These are phyloP conservation scores for Mayetiola destructor DNA, from an alignment of 2,888 invertebrate genomes.

Conservation along the genomic window DNA sequence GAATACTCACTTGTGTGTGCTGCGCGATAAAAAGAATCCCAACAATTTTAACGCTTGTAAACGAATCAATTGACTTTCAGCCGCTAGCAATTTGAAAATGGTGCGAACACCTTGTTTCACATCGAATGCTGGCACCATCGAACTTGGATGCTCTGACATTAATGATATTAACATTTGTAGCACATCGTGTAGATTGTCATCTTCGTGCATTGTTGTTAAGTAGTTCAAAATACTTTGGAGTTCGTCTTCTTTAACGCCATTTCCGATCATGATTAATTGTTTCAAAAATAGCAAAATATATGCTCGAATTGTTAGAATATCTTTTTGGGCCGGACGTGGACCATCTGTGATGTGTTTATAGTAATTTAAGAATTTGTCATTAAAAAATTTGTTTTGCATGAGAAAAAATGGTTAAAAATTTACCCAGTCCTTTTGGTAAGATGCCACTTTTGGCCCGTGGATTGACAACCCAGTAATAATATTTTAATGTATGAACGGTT, in stretches of 20 bases:
- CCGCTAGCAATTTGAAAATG: constrained; percentile 91
- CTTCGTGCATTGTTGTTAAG: constrained; percentile 94
- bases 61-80: constrained; percentile 89
- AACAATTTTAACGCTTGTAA: constrained; percentile 91
- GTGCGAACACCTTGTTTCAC: constrained; percentile 91
- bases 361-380: neutral
- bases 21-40: constrained; percentile 93
- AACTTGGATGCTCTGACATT: constrained; percentile 97
- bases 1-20: constrained; percentile 80
- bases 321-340: constrained; percentile 84
- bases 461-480: constrained; percentile 98
- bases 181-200: constrained; percentile 97
- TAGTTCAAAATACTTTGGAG: constrained; percentile 96
- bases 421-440: constrained; percentile 86
- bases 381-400: neutral
- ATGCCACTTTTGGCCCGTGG: constrained; percentile 91
- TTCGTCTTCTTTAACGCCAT: constrained; percentile 96
- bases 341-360: constrained; percentile 51
- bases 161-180: constrained; percentile 91
- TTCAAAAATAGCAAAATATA: constrained; percentile 91
- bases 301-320: constrained; percentile 84
- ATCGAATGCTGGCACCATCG: constrained; percentile 98
- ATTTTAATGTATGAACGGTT: constrained; percentile 96
- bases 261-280: constrained; percentile 91
- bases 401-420: constrained; percentile 28